Evolutionary conservation across 2,888 invertebrate genomes (phyloP).

Genomic region (Ethmia dodecea): DNA sequence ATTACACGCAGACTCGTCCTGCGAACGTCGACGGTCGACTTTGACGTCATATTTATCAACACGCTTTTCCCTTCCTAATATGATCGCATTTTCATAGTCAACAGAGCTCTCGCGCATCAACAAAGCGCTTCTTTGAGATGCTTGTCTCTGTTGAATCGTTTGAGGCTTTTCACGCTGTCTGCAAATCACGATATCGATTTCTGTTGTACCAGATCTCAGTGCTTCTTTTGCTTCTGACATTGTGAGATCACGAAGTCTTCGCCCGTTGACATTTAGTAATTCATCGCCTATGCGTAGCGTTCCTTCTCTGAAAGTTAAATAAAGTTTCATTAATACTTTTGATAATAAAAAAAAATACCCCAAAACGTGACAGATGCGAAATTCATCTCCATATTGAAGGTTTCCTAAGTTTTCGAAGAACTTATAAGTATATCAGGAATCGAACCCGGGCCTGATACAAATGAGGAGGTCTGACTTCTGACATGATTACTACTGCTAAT

Average conservation of each 20-base stretch:
- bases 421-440: too few species aligned
- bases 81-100: constrained; percentile 82
- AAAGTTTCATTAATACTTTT: too few species aligned
- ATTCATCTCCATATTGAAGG: too few species aligned
- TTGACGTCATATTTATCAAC: constrained; percentile 77
- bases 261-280: constrained; percentile 84
- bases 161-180: constrained; percentile 57
- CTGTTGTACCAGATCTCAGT: constrained; percentile 78
- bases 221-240: constrained; percentile 82
- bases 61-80: constrained; percentile 71
- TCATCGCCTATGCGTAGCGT: constrained; percentile 83
- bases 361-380: too few species aligned
- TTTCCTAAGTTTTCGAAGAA: too few species aligned
- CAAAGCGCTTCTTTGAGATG: constrained; percentile 35
- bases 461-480: too few species aligned
- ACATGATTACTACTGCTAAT: too few species aligned
- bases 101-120: constrained; percentile 82
- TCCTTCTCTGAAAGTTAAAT: constrained; percentile 73
- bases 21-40: constrained; percentile 81
- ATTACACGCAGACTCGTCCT: constrained; percentile 73
- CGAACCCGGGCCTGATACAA: too few species aligned
- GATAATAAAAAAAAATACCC: too few species aligned
- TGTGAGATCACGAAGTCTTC: constrained; percentile 80
- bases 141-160: constrained; percentile 33
- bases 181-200: constrained; percentile 82